A percentile compares a stretch with the other conserved stretches of the same genome.
These are phyloP conservation scores for Yoshiicerus persimilis DNA, from an alignment of 1,140 invertebrate species.

Conservation along the genomic window DNA sequence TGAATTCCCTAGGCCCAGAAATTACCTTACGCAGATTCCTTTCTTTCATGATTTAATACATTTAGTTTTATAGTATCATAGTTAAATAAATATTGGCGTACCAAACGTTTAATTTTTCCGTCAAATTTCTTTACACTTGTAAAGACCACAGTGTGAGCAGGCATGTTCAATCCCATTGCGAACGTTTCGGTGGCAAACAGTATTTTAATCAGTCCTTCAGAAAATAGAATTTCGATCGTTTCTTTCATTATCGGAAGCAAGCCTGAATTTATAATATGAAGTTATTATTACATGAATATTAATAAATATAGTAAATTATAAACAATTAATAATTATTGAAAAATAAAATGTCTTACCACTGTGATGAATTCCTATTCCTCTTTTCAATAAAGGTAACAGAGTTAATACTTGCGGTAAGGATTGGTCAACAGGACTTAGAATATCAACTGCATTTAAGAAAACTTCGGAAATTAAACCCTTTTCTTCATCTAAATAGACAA, in stretches of 20 bases:
- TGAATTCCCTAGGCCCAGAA: too few species aligned
- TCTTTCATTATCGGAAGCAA: slow-evolving; percentile 96
- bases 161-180: slow-evolving; percentile 99
- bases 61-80: too few species aligned
- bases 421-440: slow-evolving; percentile 89
- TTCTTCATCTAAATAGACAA: slow-evolving; percentile 74
- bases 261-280: slow-evolving; percentile 56
- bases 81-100: too few species aligned
- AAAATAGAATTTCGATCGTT: slow-evolving; percentile 97
- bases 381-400: slow-evolving; percentile 83
- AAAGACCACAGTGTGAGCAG: slow-evolving; percentile 96
- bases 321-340: not conserved
- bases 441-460: slow-evolving; percentile 95
- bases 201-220: slow-evolving; percentile 93
- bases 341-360: slow-evolving; percentile 64
- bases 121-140: slow-evolving; percentile 96
- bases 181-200: slow-evolving; percentile 99
- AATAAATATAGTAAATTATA: not conserved
- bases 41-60: too few species aligned
- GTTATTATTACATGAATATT: not conserved
- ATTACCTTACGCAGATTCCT: too few species aligned
- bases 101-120: slow-evolving; percentile 62
- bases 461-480: slow-evolving; percentile 96
- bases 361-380: slow-evolving; percentile 99
- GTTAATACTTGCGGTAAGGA: slow-evolving; percentile 94